Base-by-base conservation (phyloP, 2,888 invertebrate genomes). In the Drosophila sordidula region DNA sequence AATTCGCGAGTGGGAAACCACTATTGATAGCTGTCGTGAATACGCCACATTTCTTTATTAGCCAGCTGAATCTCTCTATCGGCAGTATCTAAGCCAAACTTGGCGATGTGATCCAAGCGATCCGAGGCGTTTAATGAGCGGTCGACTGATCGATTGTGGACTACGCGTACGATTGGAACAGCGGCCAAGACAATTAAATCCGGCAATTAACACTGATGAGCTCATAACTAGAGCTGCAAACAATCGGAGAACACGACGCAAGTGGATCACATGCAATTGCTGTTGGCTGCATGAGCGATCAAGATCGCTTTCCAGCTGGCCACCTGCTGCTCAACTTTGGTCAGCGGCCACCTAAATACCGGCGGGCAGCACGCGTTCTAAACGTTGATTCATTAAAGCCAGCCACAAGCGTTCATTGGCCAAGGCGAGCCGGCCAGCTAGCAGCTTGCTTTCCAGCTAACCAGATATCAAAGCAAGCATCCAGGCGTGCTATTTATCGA, bases 331-430 rank as follows among this genome's bases (percentile, higher is more conserved):
- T 45, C 42, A 54, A 34, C 42, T 38, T 47, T 56, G 34, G 25
- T 46, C 38, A 25, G 32, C 25, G 54, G 14, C 76, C 87, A 87
- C 87, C 81, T 55, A 77, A 87, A 87, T 84, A 77, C 84, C 75
- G 54, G 45, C 49, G 58, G 6, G 52, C 49, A 72, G 62, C 73
- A 77, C 57, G 58, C 66, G 51, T 41, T 64, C 39, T 16, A 26
- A 52, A 32, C 70, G 39, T 70, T 74, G 74, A 70, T 74, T 74
- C 74, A 70, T 66, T 58, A 58, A 50, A 56, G 25, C 42, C 16
- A 49, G 38, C 51, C 12, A 9, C 26, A 3, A 58, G 29, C 12
- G n/a, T 44, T 6, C 18, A 50, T n/a, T 49, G 57, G 58, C 44
- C 82, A 78, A 85, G 82, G 82, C 83, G 42, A 81, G 59, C 74